Conservation (phyloP, 1,140 invertebrate genomes). For the Drosophila kikkawai region DNA sequence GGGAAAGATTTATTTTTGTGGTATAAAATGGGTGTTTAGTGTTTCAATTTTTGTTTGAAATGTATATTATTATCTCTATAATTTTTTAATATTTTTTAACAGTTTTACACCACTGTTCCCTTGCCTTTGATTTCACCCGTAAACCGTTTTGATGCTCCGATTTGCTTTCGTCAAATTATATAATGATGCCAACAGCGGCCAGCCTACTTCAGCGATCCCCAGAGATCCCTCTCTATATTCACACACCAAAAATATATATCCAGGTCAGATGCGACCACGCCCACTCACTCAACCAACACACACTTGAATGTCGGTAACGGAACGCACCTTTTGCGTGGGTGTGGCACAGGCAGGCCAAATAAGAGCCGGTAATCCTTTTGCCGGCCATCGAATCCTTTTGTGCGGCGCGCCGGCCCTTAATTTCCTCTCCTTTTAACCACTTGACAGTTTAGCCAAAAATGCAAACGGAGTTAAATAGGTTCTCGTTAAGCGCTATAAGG, state of each 20-base stretch:
- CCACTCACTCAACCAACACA: conserved; percentile 22
- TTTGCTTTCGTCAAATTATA: conserved; percentile 75
- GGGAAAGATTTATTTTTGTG: neutral
- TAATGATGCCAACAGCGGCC: conserved; percentile 70
- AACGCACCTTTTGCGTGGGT: conserved; percentile 65
- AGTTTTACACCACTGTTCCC: conserved; percentile 10
- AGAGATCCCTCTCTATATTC: conserved; percentile 8
- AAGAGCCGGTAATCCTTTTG: conserved; percentile 72
- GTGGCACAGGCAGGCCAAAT: conserved; percentile 67
- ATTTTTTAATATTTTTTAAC: neutral
- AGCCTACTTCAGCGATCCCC: conserved; percentile 46
- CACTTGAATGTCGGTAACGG: conserved; percentile 7
- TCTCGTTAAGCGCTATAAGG: conserved; percentile 75
- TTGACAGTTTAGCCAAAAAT: conserved; percentile 81
- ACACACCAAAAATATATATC: neutral
- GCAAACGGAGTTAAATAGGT: conserved; percentile 80
- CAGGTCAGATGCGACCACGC: conserved; percentile 54
- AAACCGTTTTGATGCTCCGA: conserved; percentile 37
- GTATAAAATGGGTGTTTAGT: no score
- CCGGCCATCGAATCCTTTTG: conserved; percentile 47
- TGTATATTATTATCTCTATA: neutral
- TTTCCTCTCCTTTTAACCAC: conserved; percentile 49
- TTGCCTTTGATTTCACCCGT: conserved; percentile 42
- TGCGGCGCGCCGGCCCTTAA: conserved; percentile 17
- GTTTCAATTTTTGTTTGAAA: no score